Evolutionary conservation across 2,113 vertebrate genomes (phyloP), one percentile per base, ranked within the genome.

Genomic region (Columba livia): DNA sequence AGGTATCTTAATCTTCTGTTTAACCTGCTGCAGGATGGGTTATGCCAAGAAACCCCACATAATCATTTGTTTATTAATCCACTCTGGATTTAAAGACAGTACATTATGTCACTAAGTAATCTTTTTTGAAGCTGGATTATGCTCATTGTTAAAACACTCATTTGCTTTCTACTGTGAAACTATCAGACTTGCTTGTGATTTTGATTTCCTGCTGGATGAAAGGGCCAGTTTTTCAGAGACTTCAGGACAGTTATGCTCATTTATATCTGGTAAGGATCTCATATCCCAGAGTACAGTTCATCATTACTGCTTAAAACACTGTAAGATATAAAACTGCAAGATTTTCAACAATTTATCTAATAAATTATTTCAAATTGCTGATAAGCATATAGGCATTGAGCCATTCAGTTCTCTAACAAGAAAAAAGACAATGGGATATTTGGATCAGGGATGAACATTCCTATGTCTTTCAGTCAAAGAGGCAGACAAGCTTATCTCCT

Each of bases 61-160:
- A 85, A 94, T 80, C 24, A 62, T 92, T 70, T 83, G 24, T 80
- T 78, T 81, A 90, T 81, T 88, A 93, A 96, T 83, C 72, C 60
- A 28, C 32, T 71, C 42, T 34, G 61, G 42, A 89, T 93, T 93
- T 95, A 88, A 84, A 88, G 36, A 72, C 66, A 92, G 89, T 48
- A 71, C 12, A 79, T 64, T 60, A 86, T 6, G 34, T 64, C 1
- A 1, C 50, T 70, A 87, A 81, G n/a, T 66, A 91, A 92, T 93
- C 69, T 78, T 86, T 86, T 88, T 21, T 70, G 86, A 92, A 81
- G 38, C 57, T 47, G 40, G 65, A 94, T 92, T 79, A 93, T 5
- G 4, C 24, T 74, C 48, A 53, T 62, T 88, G 18, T 90, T 94
- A 87, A 92, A 94, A 84, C 15, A 42, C 42, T 78, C 10, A 70